These are phyloP conservation scores for Drosophila nebulosa DNA, from an alignment of 1,140 invertebrate genomes.

Conservation along the genomic window DNA sequence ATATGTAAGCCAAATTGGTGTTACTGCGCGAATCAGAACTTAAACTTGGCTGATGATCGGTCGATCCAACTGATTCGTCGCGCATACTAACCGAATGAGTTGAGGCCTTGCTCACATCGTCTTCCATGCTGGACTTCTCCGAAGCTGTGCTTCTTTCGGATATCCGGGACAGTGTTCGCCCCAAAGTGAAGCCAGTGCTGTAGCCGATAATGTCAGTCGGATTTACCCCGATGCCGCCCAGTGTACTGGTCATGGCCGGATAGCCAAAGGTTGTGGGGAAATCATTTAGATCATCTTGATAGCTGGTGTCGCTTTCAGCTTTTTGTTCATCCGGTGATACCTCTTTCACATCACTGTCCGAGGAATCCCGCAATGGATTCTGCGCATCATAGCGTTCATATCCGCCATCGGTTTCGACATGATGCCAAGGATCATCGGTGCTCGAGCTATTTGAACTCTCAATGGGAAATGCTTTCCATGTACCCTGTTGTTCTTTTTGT, in stretches of 20 bases:
- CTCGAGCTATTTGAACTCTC: slow-evolving; percentile 90
- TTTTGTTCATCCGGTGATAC: slow-evolving; percentile 77
- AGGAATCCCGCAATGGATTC: slow-evolving; percentile 81
- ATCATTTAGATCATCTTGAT: slow-evolving; percentile 88
- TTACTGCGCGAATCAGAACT: slow-evolving; percentile 90
- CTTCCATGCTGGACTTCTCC: slow-evolving; percentile 89
- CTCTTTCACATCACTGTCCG: slow-evolving; percentile 76
- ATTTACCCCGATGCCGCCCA: slow-evolving; percentile 82
- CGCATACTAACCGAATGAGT: slow-evolving; percentile 89
- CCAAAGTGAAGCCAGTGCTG: slow-evolving; percentile 86
- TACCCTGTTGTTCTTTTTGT: slow-evolving; percentile 86
- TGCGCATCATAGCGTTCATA: slow-evolving; percentile 83
- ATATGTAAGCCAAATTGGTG: slow-evolving; percentile 86
- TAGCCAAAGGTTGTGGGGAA: slow-evolving; percentile 88
- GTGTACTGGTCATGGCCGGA: slow-evolving; percentile 82
- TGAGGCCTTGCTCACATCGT: slow-evolving; percentile 92
- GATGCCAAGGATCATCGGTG: slow-evolving; percentile 90
- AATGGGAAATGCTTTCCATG: slow-evolving; percentile 90
- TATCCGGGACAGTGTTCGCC: slow-evolving; percentile 90
- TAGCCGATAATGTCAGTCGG: slow-evolving; percentile 87
- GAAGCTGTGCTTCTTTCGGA: slow-evolving; percentile 93
- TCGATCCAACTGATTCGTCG: slow-evolving; percentile 90
- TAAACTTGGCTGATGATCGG: slow-evolving; percentile 91
- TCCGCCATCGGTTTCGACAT: slow-evolving; percentile 86
- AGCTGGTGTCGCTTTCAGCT: slow-evolving; percentile 82